phyloP scores from a whole-genome alignment of 2,888 invertebrate genomes.

The Caenorhabditis angaria region DNA sequence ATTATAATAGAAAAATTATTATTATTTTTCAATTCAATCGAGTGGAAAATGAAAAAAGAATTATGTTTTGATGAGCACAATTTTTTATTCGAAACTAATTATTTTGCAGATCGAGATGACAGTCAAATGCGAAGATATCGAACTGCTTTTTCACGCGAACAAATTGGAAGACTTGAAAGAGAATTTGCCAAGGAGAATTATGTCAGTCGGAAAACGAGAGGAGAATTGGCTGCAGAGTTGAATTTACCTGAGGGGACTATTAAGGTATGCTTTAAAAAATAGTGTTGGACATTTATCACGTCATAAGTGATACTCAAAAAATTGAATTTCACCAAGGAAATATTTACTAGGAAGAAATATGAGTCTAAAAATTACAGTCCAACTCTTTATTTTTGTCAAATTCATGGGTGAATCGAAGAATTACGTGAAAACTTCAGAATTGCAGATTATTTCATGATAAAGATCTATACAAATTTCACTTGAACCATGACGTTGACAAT shows the following conservation, averaged over 20 bases:
- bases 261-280: slow-evolving; percentile 79
- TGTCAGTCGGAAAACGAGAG: slow-evolving; percentile 90
- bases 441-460: no score
- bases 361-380: no score
- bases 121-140: slow-evolving; percentile 81
- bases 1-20: not conserved
- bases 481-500: no score
- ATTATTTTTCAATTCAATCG: not conserved
- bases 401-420: no score
- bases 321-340: no score
- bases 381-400: no score
- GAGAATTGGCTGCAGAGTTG: slow-evolving; percentile 90
- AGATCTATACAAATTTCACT: no score
- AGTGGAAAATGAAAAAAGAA: slow-evolving; percentile 1
- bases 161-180: slow-evolving; percentile 83
- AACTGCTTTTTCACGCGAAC: slow-evolving; percentile 93
- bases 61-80: not conserved
- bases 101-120: slow-evolving; percentile 58
- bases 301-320: no score
- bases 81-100: no score
- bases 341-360: no score
- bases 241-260: slow-evolving; percentile 96
- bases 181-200: slow-evolving; percentile 97
- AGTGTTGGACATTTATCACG: no score
- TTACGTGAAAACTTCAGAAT: no score